These are phyloP conservation scores for Melanotaenia trifasciata DNA, from an alignment of 2,797 vertebrate species.

Conservation along the genomic window DNA sequence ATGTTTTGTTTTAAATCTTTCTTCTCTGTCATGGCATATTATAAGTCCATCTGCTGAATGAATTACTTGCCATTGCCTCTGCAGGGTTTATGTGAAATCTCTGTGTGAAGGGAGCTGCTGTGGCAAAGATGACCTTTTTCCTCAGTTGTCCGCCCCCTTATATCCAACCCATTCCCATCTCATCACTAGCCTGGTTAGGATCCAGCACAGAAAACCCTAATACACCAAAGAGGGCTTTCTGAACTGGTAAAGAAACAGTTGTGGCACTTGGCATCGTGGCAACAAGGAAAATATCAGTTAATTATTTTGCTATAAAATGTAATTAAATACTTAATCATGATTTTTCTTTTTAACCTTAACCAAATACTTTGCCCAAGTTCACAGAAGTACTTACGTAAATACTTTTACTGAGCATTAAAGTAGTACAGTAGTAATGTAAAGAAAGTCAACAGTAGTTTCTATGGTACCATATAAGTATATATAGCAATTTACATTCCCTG, in stretches of 20 bases:
- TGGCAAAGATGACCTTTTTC: neutral
- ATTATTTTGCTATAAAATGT: too few relatives aligned
- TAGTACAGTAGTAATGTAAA: neutral
- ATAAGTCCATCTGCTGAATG: too few relatives aligned
- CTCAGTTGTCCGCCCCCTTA: too few relatives aligned
- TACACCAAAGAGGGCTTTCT: neutral
- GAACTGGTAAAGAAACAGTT: neutral
- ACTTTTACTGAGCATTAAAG: neutral
- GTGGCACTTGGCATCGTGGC: neutral
- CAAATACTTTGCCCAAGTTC: neutral
- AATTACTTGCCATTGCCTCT: too few relatives aligned
- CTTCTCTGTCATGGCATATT: too few relatives aligned
- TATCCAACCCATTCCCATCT: neutral
- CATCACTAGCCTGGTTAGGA: neutral
- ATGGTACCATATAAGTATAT: neutral
- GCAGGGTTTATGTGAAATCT: neutral
- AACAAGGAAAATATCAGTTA: too few relatives aligned
- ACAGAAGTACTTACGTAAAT: neutral
- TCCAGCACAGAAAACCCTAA: neutral
- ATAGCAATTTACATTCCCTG: neutral
- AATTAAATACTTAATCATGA: neutral
- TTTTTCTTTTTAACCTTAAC: neutral
- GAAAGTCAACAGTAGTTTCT: too few relatives aligned
- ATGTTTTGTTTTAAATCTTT: too few relatives aligned
- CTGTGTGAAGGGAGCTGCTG: neutral